Evolutionary conservation across 2,797 vertebrate species (phyloP).

Genomic region (Oryzias sinensis): DNA sequence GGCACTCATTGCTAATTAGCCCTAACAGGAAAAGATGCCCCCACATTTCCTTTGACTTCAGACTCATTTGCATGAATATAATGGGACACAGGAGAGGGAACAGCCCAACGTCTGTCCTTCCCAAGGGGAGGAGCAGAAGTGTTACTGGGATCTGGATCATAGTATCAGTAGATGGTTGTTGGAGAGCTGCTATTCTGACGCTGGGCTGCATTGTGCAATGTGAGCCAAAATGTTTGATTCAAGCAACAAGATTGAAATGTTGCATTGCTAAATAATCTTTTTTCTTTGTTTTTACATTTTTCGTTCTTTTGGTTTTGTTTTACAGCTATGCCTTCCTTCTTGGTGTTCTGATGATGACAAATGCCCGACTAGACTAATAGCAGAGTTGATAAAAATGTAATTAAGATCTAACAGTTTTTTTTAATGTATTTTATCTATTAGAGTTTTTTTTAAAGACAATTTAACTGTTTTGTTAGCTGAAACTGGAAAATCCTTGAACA

Average conservation of each 20-base stretch:
- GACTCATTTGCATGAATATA: slow-evolving; percentile 78
- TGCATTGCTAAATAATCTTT: not conserved
- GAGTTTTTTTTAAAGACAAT: slow-evolving; percentile 33
- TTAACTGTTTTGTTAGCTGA: slow-evolving; percentile 27
- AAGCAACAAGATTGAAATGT: slow-evolving; percentile 3
- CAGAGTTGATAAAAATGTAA: slow-evolving; percentile 5
- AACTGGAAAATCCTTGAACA: slow-evolving; percentile 32
- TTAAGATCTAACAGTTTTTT: slow-evolving; percentile 12
- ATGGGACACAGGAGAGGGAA: slow-evolving; percentile 66
- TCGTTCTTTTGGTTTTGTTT: slow-evolving; percentile 4
- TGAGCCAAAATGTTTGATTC: slow-evolving; percentile 44
- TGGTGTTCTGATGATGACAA: not conserved
- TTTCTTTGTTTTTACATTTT: not conserved
- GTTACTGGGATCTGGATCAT: slow-evolving; percentile 48
- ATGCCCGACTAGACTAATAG: slow-evolving; percentile 22
- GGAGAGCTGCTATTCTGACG: slow-evolving; percentile 49
- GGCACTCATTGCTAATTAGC: slow-evolving; percentile 71
- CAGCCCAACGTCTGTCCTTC: slow-evolving; percentile 62
- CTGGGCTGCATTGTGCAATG: slow-evolving; percentile 29
- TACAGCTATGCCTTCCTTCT: slow-evolving; percentile 1
- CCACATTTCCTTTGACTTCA: slow-evolving; percentile 64
- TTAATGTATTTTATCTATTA: slow-evolving; percentile 24
- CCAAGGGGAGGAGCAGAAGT: slow-evolving; percentile 59
- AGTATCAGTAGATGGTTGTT: slow-evolving; percentile 65
- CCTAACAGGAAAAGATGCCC: slow-evolving; percentile 68